phyloP scores from a whole-genome alignment of 1,140 invertebrate genomes.

The Pomacea maculata region DNA sequence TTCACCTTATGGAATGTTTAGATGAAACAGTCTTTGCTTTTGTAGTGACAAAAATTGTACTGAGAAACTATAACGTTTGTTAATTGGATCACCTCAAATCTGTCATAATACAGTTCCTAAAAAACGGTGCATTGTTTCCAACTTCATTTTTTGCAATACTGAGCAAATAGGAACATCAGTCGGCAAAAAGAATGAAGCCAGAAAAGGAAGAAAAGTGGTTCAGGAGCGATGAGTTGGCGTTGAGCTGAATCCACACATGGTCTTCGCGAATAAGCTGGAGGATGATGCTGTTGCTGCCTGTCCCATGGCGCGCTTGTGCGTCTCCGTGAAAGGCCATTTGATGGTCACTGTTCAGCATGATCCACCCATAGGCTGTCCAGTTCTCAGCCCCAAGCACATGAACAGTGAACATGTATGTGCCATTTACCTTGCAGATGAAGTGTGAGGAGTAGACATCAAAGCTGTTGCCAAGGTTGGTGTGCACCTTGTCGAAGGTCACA shows the following conservation, averaged over 20 bases:
- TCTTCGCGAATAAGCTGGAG: slow-evolving; percentile 53
- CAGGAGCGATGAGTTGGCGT: slow-evolving; percentile 58
- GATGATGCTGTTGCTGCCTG: slow-evolving; percentile 63
- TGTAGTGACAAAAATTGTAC: no score
- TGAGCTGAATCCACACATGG: slow-evolving; percentile 63
- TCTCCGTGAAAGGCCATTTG: slow-evolving; percentile 62
- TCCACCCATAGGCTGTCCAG: slow-evolving; percentile 60
- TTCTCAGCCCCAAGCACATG: slow-evolving; percentile 59
- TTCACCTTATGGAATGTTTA: no score
- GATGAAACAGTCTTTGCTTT: no score
- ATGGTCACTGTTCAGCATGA: slow-evolving; percentile 63
- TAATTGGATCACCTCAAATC: no score
- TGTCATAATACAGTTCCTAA: no score
- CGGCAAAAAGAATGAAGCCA: slow-evolving; percentile 57
- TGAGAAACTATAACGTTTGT: no score
- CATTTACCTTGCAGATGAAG: slow-evolving; percentile 62
- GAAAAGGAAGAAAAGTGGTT: slow-evolving; percentile 65
- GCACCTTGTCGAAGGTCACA: slow-evolving; percentile 60
- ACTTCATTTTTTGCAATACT: no score
- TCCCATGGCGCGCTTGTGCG: slow-evolving; percentile 56
- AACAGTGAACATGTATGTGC: slow-evolving; percentile 62
- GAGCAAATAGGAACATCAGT: slow-evolving; percentile 23
- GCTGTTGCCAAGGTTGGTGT: slow-evolving; percentile 58
- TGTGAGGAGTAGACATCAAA: slow-evolving; percentile 62
- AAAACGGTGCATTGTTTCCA: no score